These are phyloP conservation scores for Leucophora obtusa DNA, from an alignment of 2,888 invertebrate species.

Conservation along the genomic window DNA sequence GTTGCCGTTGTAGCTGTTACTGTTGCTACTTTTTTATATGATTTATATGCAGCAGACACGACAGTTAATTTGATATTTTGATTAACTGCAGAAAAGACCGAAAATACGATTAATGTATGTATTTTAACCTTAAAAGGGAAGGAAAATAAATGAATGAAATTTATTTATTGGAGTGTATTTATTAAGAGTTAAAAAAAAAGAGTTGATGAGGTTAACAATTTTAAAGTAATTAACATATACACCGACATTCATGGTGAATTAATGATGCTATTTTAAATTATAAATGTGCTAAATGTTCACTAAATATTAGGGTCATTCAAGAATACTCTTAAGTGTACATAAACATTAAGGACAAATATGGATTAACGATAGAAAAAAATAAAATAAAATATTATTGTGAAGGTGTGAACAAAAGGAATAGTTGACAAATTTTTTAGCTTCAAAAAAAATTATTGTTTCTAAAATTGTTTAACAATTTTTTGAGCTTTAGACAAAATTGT, in stretches of 20 bases:
- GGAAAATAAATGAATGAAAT: slow-evolving; percentile 28
- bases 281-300: not conserved
- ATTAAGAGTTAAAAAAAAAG: not conserved
- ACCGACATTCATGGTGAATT: slow-evolving; percentile 5
- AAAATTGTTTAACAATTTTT: no score
- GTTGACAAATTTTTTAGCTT: no score
- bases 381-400: no score
- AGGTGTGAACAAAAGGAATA: no score
- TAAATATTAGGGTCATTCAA: not conserved
- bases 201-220: slow-evolving; percentile 17
- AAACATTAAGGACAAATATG: no score
- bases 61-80: slow-evolving; percentile 79
- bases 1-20: slow-evolving; percentile 26
- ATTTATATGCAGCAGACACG: slow-evolving; percentile 79
- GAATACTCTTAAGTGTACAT: not conserved
- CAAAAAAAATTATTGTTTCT: no score
- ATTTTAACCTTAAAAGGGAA: slow-evolving; percentile 49
- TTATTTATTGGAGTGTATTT: slow-evolving; percentile 12
- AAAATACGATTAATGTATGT: slow-evolving; percentile 62
- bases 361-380: no score
- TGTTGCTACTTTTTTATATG: slow-evolving; percentile 67
- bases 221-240: slow-evolving; percentile 27
- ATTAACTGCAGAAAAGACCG: slow-evolving; percentile 76
- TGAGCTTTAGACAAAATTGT: no score
- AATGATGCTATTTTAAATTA: not conserved